phyloP scores from a whole-genome alignment of 1,140 invertebrate genomes.

The Phortica variegata region DNA sequence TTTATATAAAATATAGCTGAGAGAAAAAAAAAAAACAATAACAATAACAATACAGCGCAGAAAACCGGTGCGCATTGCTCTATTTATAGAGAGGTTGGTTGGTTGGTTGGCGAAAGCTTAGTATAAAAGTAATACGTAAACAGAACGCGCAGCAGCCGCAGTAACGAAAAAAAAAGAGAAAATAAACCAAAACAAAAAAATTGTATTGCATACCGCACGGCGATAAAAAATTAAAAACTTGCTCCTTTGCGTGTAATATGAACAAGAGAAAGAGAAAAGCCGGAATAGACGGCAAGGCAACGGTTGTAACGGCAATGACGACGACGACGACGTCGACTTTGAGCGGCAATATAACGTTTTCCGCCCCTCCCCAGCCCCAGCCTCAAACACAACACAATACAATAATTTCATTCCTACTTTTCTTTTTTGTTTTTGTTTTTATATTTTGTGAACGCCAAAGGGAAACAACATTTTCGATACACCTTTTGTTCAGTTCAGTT shows the following conservation, averaged over 20 bases:
- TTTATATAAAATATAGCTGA: slow-evolving; percentile 49
- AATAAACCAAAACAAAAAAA: slow-evolving; percentile 2
- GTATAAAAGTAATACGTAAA: too few relatives aligned
- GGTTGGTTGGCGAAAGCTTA: too few relatives aligned
- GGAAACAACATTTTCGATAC: too few relatives aligned
- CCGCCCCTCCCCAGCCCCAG: too few relatives aligned
- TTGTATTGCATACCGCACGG: slow-evolving; percentile 13
- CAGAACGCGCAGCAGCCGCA: slow-evolving; percentile 3
- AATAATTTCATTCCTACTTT: not conserved
- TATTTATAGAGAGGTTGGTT: too few relatives aligned
- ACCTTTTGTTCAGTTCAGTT: too few relatives aligned
- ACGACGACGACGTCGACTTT: slow-evolving; percentile 9
- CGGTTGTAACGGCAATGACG: too few relatives aligned
- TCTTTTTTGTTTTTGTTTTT: not conserved
- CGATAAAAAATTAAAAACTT: slow-evolving; percentile 56
- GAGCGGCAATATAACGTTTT: not conserved
- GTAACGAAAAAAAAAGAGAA: slow-evolving; percentile 26
- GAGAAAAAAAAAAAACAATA: slow-evolving; percentile 23
- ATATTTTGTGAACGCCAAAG: not conserved
- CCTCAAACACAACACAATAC: too few relatives aligned
- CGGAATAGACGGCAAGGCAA: too few relatives aligned
- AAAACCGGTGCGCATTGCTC: too few relatives aligned
- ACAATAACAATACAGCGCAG: slow-evolving; percentile 10
- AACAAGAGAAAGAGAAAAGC: too few relatives aligned
- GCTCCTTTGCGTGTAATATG: slow-evolving; percentile 30